phyloP scores from a whole-genome alignment of 1,140 invertebrate species.

The Pseudomyrmex concolor region DNA sequence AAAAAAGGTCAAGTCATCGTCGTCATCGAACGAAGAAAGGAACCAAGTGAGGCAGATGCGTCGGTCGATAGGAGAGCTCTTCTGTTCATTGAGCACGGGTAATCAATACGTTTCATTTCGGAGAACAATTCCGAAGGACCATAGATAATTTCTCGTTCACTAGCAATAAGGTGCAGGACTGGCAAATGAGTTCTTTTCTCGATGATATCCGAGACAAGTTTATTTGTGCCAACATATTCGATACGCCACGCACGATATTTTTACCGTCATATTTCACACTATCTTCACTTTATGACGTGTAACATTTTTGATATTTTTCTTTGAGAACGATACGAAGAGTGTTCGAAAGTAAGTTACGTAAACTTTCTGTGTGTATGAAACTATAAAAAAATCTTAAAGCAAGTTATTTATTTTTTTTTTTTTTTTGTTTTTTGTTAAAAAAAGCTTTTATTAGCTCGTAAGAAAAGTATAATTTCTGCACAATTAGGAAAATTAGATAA shows the following conservation, averaged over 20 bases:
- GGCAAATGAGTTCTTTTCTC: constrained; percentile 32
- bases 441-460: neutral
- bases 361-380: neutral
- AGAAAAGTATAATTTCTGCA: neutral
- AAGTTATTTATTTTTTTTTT: neutral
- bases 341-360: neutral
- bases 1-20: constrained; percentile 74
- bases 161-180: constrained; percentile 20
- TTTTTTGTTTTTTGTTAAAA: no score
- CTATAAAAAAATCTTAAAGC: neutral
- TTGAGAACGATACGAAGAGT: no score
- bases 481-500: neutral
- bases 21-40: constrained; percentile 60
- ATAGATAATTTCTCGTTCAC: constrained; percentile 62
- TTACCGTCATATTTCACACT: neutral
- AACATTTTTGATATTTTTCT: no score
- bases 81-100: constrained; percentile 64
- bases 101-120: constrained; percentile 77
- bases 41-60: constrained; percentile 69
- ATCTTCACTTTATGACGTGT: neutral
- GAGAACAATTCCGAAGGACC: constrained; percentile 67
- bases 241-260: neutral
- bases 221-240: neutral
- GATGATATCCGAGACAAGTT: neutral
- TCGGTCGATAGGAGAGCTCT: constrained; percentile 58